phyloP scores from a whole-genome alignment of 2,113 vertebrate genomes.

The Notechis scutatus region DNA sequence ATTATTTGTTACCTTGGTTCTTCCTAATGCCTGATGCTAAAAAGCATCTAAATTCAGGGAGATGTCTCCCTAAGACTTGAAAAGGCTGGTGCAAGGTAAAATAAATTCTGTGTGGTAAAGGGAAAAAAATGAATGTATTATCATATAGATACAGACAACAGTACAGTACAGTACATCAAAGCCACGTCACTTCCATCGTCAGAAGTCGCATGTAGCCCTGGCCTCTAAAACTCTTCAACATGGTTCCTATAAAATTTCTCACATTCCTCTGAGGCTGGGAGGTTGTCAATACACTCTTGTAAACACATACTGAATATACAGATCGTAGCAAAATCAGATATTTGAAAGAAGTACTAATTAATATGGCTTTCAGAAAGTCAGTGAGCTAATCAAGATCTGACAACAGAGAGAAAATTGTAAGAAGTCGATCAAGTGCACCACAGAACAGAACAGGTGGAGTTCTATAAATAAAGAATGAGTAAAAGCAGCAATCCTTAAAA shows the following conservation, averaged over 20 bases:
- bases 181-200: too few species aligned
- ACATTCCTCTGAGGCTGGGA: background rate
- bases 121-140: background rate
- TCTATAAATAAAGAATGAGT: background rate
- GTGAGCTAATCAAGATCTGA: background rate
- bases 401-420: background rate
- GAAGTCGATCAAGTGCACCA: background rate
- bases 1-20: background rate
- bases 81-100: background rate
- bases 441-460: background rate
- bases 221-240: background rate
- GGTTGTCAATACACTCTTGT: background rate
- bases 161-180: background rate
- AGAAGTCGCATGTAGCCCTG: too few species aligned
- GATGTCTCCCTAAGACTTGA: background rate
- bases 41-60: background rate
- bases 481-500: background rate
- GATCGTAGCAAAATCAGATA: background rate
- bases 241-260: background rate
- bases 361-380: background rate
- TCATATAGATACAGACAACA: background rate
- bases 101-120: background rate
- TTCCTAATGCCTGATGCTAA: background rate
- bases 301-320: background rate
- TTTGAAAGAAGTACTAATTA: background rate